A percentile compares a stretch with the other conserved stretches of the same genome.
Evolutionary conservation across 2,797 vertebrate species (phyloP).

Genomic region (Esox lucius): DNA sequence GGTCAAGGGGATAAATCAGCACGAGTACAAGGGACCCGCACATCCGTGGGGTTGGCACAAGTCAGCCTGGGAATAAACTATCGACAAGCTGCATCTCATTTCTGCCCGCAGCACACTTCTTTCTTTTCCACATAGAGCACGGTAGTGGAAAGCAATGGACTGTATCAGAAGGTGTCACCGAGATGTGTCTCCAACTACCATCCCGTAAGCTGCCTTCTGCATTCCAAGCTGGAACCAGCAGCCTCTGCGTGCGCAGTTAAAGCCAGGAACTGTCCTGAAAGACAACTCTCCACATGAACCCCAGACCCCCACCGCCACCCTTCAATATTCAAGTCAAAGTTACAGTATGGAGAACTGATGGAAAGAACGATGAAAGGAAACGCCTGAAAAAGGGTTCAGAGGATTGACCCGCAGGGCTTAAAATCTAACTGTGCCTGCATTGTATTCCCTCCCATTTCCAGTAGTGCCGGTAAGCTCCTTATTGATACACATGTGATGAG

Average conservation of each 20-base stretch:
- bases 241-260: slow-evolving; percentile 32
- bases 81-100: background rate
- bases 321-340: slow-evolving; percentile 38
- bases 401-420: slow-evolving; percentile 80
- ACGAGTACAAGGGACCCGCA: background rate
- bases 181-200: slow-evolving; percentile 2
- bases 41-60: background rate
- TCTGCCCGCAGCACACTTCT: slow-evolving; percentile 8
- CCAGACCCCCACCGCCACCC: slow-evolving; percentile 3
- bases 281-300: slow-evolving; percentile 15
- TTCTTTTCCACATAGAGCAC: background rate
- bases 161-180: background rate
- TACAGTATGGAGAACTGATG: slow-evolving; percentile 22
- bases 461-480: slow-evolving; percentile 78
- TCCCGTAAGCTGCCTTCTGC: background rate
- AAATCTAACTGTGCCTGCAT: slow-evolving; percentile 79
- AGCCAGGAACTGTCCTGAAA: slow-evolving; percentile 20
- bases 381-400: slow-evolving; percentile 60
- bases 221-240: slow-evolving; percentile 19
- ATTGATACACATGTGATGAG: slow-evolving; percentile 81
- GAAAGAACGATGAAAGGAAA: slow-evolving; percentile 57
- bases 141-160: background rate
- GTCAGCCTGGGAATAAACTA: slow-evolving; percentile 8
- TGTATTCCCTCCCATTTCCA: slow-evolving; percentile 80
- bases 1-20: background rate